Evolutionary conservation across 2,888 invertebrate species (phyloP).

Genomic region (Chalcis sispes): DNA sequence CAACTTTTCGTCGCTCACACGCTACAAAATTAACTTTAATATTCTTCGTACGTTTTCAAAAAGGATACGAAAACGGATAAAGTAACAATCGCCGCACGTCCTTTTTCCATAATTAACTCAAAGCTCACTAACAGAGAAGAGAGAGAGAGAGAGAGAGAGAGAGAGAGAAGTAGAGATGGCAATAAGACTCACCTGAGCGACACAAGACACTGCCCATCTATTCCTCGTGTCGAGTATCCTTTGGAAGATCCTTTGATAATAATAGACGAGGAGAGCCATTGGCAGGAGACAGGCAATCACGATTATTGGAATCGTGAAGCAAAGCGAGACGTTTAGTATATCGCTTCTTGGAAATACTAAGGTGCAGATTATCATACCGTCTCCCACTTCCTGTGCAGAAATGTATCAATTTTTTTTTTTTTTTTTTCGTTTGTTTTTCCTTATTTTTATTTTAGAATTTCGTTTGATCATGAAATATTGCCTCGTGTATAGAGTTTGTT

Average conservation of each 20-base stretch:
- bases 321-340: conserved; percentile 76
- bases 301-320: conserved; percentile 77
- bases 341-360: conserved; percentile 78
- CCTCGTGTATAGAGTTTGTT: not conserved
- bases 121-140: too few species aligned
- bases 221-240: conserved; percentile 78
- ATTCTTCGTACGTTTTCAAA: too few species aligned
- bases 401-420: not conserved
- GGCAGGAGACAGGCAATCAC: conserved; percentile 78
- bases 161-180: too few species aligned
- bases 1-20: too few species aligned
- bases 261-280: conserved; percentile 78
- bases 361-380: conserved; percentile 76
- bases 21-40: too few species aligned
- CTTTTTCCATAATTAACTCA: too few species aligned
- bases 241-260: conserved; percentile 79
- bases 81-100: too few species aligned
- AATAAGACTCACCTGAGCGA: conserved; percentile 68
- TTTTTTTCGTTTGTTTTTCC: not conserved
- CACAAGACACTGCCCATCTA: conserved; percentile 78
- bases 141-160: too few species aligned
- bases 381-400: conserved; percentile 60
- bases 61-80: too few species aligned
- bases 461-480: not conserved
- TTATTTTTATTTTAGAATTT: not conserved